Percentiles rank a stretch among this genome's conserved stretches.
Conservation (phyloP, 2,888 invertebrate species). For the Cotesia congregata region DNA sequence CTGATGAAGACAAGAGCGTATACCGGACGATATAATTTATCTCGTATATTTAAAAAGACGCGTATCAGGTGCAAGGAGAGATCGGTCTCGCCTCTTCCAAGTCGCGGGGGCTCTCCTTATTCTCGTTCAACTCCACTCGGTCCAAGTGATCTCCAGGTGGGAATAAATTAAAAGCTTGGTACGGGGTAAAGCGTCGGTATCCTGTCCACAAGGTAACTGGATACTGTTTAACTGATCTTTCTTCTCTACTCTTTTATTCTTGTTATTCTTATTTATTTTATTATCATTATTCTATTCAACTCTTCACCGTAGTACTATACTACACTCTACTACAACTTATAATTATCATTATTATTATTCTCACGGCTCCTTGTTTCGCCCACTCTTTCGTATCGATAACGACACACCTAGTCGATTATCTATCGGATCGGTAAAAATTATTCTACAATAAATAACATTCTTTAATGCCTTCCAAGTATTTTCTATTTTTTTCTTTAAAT, state of each 20-base stretch:
- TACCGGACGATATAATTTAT: constrained; percentile 18
- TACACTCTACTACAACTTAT: background rate
- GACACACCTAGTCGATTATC: constrained; percentile 33
- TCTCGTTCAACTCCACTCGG: too few relatives aligned
- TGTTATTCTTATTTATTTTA: constrained; percentile 21
- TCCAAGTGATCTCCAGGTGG: constrained; percentile 25
- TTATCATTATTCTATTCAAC: constrained; percentile 26
- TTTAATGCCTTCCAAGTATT: background rate
- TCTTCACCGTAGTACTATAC: constrained; percentile 25
- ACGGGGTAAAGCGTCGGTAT: constrained; percentile 45
- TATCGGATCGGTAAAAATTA: constrained; percentile 12
- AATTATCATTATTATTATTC: constrained; percentile 17
- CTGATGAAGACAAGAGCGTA: constrained; percentile 1
- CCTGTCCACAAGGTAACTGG: constrained; percentile 59
- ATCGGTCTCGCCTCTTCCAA: constrained; percentile 32
- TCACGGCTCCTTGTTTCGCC: constrained; percentile 43
- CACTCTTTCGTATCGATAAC: constrained; percentile 36
- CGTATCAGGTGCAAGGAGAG: constrained; percentile 30
- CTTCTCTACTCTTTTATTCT: constrained; percentile 29
- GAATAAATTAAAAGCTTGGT: constrained; percentile 49
- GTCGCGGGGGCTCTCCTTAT: background rate
- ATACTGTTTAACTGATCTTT: constrained; percentile 41
- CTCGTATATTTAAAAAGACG: constrained; percentile 16
- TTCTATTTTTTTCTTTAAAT: background rate
- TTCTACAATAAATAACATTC: constrained; percentile 12